Conservation (phyloP, 1,140 invertebrate species). For the Lysiphlebus fabarum region DNA sequence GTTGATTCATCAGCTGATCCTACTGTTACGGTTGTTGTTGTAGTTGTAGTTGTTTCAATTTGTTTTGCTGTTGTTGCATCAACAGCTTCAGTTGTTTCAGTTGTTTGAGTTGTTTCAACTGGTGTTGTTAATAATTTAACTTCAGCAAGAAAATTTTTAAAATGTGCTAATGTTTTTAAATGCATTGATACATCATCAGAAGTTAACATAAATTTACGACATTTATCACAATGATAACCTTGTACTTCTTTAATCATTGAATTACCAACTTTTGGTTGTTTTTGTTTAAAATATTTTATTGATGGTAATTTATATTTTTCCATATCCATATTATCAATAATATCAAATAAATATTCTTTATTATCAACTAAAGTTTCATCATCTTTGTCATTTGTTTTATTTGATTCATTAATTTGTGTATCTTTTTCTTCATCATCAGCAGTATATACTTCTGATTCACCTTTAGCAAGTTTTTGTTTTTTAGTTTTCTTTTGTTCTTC, state of each 20-base stretch:
- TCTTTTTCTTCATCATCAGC: conserved; percentile 53
- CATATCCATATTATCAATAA: conserved; percentile 40
- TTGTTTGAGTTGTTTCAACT: conserved; percentile 16
- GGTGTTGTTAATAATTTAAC: conserved; percentile 40
- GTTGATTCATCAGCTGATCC: not conserved
- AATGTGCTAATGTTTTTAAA: conserved; percentile 49
- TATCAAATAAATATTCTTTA: conserved; percentile 45
- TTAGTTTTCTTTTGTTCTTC: conserved; percentile 50
- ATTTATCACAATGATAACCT: conserved; percentile 52
- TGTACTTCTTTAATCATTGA: conserved; percentile 49
- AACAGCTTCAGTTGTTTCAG: not conserved
- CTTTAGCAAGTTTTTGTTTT: conserved; percentile 52
- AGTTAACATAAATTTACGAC: conserved; percentile 49
- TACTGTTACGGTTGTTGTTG: too few species aligned
- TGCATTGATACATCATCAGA: conserved; percentile 50
- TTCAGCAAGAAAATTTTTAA: conserved; percentile 49
- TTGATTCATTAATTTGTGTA: conserved; percentile 31
- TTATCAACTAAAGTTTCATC: conserved; percentile 36
- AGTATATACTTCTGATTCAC: conserved; percentile 50
- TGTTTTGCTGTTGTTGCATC: too few species aligned
- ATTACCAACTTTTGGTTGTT: conserved; percentile 43
- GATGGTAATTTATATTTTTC: conserved; percentile 48
- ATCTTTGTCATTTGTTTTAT: conserved; percentile 43
- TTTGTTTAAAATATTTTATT: conserved; percentile 48
- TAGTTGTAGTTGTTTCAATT: too few species aligned